Conservation (phyloP, 2,888 invertebrate genomes). For the Noctua pronuba region DNA sequence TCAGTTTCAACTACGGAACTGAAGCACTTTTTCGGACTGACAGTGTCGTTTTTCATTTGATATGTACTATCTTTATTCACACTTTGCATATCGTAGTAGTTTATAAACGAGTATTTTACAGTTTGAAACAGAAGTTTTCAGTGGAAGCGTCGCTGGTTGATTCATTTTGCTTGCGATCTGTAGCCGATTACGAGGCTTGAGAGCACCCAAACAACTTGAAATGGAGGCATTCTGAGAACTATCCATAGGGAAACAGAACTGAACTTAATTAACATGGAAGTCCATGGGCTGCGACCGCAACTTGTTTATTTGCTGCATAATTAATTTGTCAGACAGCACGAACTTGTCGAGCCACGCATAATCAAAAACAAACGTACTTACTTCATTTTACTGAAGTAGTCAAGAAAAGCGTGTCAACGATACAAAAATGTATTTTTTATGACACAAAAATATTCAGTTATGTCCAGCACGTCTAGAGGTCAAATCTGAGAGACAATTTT, state of each 20-base stretch:
- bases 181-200: constrained; percentile 10
- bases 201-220: constrained; percentile 19
- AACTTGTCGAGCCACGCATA: constrained; percentile 53
- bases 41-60: constrained; percentile 68
- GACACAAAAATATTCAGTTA: constrained; percentile 42
- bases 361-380: constrained; percentile 51
- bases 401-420: constrained; percentile 23
- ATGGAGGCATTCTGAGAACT: constrained; percentile 45
- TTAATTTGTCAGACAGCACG: constrained; percentile 71
- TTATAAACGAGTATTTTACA: constrained; percentile 39
- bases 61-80: constrained; percentile 61
- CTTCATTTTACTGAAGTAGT: constrained; percentile 38
- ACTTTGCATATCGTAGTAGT: constrained; percentile 51
- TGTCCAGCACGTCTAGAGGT: constrained; percentile 57
- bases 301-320: constrained; percentile 80
- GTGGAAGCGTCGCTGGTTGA: constrained; percentile 12
- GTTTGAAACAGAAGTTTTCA: constrained; percentile 29
- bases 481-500: constrained; percentile 64
- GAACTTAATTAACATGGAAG: constrained; percentile 79
- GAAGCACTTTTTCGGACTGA: constrained; percentile 66
- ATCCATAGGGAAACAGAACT: constrained; percentile 61
- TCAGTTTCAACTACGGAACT: constrained; percentile 67
- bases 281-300: constrained; percentile 68
- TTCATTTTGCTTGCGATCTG: constrained; percentile 34
- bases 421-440: constrained; percentile 44